Evolutionary conservation across 2,888 invertebrate species (phyloP), one percentile per base, ranked within the genome.

Genomic region (Ceraclea dissimilis): DNA sequence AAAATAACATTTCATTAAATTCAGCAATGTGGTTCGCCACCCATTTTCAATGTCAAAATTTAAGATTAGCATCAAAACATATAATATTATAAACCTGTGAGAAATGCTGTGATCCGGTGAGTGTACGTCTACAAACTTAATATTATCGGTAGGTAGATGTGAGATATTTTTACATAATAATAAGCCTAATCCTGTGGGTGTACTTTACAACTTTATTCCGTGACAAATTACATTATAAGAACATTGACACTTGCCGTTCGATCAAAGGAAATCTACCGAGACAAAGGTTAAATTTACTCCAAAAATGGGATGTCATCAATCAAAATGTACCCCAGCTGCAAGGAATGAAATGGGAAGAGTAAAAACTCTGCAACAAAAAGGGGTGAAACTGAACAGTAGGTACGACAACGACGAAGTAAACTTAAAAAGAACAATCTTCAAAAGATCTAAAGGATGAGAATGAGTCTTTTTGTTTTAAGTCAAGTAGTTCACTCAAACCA

Each of bases 241-340:
- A 39, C 39, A 39, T 39, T 39, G 39, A 16, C 39, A 39, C 16
- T 39, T 39, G 13, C n/a, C 39, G 39, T 13, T 39, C 39, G 16
- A 39, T 39, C 39, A 39, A 39, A 39, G 16, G 16, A 26, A 26
- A 26, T 26, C 26, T 26, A 26, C 26, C 26, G 26, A 39, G 39
- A 39, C 39, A 39, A 39, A 39, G 39, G 39, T 39, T 39, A 39
- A 39, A 39, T 39, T 39, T 39, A 39, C 39, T 39, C 39, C 39
- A 39, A 39, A 39, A 39, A 39, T 39, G 13, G 39, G 39, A 39
- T 39, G 13, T 39, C 39, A 39, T 39, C 39, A 39, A 39, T 39
- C 39, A 39, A 39, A 39, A 39, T 13, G 16, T 39, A 39, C 39
- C 39, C 39, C 39, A 39, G 39, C 39, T 39, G 39, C 16, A 39